Evolutionary conservation across 23 tunicate genomes (phyloP).

Genomic region (Clavelina lepadiformis): DNA sequence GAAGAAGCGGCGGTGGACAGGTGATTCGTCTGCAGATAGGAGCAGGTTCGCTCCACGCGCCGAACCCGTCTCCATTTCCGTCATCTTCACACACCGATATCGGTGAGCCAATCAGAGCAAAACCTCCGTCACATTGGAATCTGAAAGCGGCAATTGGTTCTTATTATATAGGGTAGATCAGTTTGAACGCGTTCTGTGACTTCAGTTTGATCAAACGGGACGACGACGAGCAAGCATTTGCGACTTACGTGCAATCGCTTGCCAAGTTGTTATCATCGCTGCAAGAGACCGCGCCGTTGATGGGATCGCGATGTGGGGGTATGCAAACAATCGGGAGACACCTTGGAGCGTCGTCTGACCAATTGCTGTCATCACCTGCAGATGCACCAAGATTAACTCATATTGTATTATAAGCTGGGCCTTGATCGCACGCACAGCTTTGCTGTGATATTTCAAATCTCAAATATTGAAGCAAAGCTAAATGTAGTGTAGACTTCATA

Average conservation of each 20-base stretch:
- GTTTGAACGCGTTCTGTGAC: too few relatives aligned
- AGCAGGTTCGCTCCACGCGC: conserved; percentile 55
- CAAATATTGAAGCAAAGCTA: too few relatives aligned
- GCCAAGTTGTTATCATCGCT: not conserved
- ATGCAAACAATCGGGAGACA: conserved; percentile 1
- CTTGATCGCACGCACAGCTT: too few relatives aligned
- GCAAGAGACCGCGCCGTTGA: not conserved
- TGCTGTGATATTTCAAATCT: too few relatives aligned
- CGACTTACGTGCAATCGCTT: conserved; percentile 2
- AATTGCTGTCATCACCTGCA: not conserved
- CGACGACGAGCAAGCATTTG: too few relatives aligned
- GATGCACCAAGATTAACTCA: too few relatives aligned
- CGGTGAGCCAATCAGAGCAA: conserved; percentile 15
- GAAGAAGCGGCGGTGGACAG: not conserved
- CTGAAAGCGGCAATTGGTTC: too few relatives aligned
- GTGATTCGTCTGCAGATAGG: conserved; percentile 38
- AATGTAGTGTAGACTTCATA: too few relatives aligned
- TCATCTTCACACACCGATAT: conserved; percentile 35
- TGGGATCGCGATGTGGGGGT: not conserved
- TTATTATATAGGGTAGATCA: too few relatives aligned
- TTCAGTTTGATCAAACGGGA: too few relatives aligned
- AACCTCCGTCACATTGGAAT: conserved; percentile 10
- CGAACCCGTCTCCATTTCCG: conserved; percentile 40
- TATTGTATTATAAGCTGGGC: too few relatives aligned
- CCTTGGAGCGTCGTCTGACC: conserved; percentile 6